These are phyloP conservation scores for Epirrita christyi DNA, from an alignment of 2,888 invertebrate species.

Conservation along the genomic window DNA sequence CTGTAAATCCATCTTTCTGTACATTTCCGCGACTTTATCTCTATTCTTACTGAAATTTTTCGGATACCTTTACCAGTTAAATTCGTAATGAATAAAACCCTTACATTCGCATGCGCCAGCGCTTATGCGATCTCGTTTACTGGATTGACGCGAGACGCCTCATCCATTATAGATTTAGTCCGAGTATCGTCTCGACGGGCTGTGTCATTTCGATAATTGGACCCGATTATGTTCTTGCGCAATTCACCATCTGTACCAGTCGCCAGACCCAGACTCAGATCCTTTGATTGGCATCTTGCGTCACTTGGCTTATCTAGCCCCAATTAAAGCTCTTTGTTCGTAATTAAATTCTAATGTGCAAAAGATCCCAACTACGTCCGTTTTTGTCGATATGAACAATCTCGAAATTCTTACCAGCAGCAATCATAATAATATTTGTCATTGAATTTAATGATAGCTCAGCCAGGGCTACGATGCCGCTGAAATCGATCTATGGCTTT, in stretches of 20 bases:
- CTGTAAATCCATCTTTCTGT: too few species aligned
- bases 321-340: conserved; percentile 61
- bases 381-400: background rate
- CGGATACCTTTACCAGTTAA: conserved; percentile 14
- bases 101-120: conserved; percentile 26
- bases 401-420: too few species aligned
- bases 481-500: too few species aligned
- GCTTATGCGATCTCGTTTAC: conserved; percentile 76
- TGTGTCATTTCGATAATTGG: conserved; percentile 84
- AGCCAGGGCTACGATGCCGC: too few species aligned
- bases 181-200: conserved; percentile 67
- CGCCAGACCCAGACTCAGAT: conserved; percentile 46
- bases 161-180: conserved; percentile 83
- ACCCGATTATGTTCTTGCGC: conserved; percentile 65
- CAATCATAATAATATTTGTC: too few species aligned
- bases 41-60: background rate
- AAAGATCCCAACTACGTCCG: conserved; percentile 10
- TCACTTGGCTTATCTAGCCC: conserved; percentile 66
- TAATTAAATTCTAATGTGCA: conserved; percentile 33
- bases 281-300: conserved; percentile 74
- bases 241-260: conserved; percentile 66
- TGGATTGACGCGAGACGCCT: conserved; percentile 77
- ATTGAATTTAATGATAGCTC: too few species aligned
- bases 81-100: conserved; percentile 31
- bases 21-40: too few species aligned